Evolutionary conservation across 1,140 invertebrate species (phyloP), one percentile per base, ranked within the genome.

Genomic region (Papilio helenus): DNA sequence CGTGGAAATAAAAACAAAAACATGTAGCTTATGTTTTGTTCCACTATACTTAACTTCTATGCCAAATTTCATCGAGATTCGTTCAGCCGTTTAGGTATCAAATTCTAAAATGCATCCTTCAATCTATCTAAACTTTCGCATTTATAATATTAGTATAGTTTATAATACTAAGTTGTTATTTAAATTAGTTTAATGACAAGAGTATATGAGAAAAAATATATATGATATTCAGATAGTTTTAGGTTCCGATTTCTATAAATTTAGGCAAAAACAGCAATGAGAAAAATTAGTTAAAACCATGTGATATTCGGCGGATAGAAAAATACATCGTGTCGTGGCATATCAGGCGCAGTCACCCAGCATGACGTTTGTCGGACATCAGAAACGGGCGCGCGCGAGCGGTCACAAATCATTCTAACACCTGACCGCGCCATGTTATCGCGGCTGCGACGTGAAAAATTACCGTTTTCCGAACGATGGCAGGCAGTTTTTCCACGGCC

Each of bases 401-500:
- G 85, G 81, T 83, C 83, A 94, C 93, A 91, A 94, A 93, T 94
- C 92, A 94, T 91, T 92, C 83, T 86, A 92, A 91, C 91, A 92
- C 93, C 91, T 93, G 91, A 91, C 90, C 89, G 86, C 82, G 77
- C 81, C 83, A 81, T 80, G 85, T 91, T 94, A 93, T 93, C 91
- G 93, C 82, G 81, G 81, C 81, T 42, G 44, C 86, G 82, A 88
- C 88, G 89, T 93, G 92, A 94, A 94, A 94, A 94, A 93, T 93
- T 89, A 90, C 88, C 83, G 86, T 88, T 86, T 88, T 86, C 84
- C 79, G 84, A 89, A 87, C 81, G 84, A 81, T 81, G 84, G 74
- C 83, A 87, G 86, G 85, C 86, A 88, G 86, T 90, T 92, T 91
- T 91, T 89, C 86, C 89, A 84, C 85, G 76, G 84, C 79, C 73